Evolutionary conservation across 2,797 vertebrate species (phyloP).

Genomic region (Novumbra hubbsi): DNA sequence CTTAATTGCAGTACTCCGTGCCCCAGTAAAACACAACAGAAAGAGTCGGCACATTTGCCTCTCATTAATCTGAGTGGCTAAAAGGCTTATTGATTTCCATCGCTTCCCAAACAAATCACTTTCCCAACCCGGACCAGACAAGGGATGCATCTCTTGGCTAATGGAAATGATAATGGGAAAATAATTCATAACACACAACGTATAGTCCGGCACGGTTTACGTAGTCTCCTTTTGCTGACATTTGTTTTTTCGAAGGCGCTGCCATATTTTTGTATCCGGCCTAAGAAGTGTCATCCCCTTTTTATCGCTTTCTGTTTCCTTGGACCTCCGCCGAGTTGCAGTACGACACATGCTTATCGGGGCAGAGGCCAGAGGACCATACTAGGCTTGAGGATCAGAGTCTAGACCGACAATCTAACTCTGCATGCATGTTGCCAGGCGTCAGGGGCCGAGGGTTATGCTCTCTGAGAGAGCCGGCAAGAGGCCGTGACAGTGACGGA

Average conservation of each 20-base stretch:
- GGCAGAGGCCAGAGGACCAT: conserved; percentile 15
- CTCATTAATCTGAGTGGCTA: conserved; percentile 76
- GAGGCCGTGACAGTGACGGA: conserved; percentile 55
- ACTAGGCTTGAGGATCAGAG: conserved; percentile 1
- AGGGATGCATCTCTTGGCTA: conserved; percentile 64
- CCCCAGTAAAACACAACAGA: conserved; percentile 59
- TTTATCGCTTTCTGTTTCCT: conserved; percentile 52
- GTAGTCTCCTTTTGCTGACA: conserved; percentile 38
- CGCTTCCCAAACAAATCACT: conserved; percentile 76
- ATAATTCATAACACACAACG: conserved; percentile 60
- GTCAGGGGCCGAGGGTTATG: conserved; percentile 38
- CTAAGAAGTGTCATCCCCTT: conserved; percentile 44
- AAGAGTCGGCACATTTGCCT: conserved; percentile 69
- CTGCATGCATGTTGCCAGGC: conserved; percentile 52
- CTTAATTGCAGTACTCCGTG: conserved; percentile 61
- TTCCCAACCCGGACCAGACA: conserved; percentile 66
- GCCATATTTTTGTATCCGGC: neutral
- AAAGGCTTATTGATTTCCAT: conserved; percentile 78
- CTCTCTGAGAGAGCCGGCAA: conserved; percentile 52
- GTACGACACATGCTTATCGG: conserved; percentile 52
- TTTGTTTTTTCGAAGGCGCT: conserved; percentile 47
- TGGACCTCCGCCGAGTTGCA: conserved; percentile 39
- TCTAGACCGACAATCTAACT: conserved; percentile 40
- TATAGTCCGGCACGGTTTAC: conserved; percentile 37
- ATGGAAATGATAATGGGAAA: conserved; percentile 73